Base-by-base conservation (phyloP, 2,888 invertebrate genomes). In the Thyatira batis region DNA sequence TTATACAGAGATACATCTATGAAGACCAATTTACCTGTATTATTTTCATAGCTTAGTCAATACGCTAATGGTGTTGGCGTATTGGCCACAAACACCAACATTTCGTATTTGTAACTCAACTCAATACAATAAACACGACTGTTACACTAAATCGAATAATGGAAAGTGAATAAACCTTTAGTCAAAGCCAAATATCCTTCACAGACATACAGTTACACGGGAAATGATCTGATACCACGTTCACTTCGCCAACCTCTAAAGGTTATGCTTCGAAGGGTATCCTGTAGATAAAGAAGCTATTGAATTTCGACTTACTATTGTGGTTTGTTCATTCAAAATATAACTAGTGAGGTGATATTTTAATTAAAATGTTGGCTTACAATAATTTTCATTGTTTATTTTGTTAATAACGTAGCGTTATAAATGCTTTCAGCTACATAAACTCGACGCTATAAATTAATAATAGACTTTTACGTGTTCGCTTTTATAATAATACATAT, bases 141-240 rank as follows among this genome's bases (percentile, higher is more conserved):
- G 63, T 69, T 63, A 67, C 60, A n/a, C n/a, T n/a, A n/a, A 69
- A 69, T 61, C 48, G 48, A 27, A 54, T 60, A 64, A 71, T 65
- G 59, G 63, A 74, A 75, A 74, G 72, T 63, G 63, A 65, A 67
- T 63, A 56, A 58, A 61, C 51, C 13, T 20, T 17, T 11, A 17
- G 17, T 20, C 27, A 17, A 17, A 48, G 27, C 28, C 27, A 20
- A 27, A 48, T 48, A 48, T 48, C 48, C 48, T 48, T 48, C 48
- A 48, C 9, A 46, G 20, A 9, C 17, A 4, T 27, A 20, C 11
- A 48, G 27, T 27, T n/a, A 23, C 28, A 27, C 20, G 48, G 27
- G 48, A 48, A 46, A 17, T 48, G 27, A 10, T 11, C 45, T 23
- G 13, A 23, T 25, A 8, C 10, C 2, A 21, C 45, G 45, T 46